Base-by-base conservation (phyloP, 2,888 invertebrate genomes). In the Caprella mutica region DNA sequence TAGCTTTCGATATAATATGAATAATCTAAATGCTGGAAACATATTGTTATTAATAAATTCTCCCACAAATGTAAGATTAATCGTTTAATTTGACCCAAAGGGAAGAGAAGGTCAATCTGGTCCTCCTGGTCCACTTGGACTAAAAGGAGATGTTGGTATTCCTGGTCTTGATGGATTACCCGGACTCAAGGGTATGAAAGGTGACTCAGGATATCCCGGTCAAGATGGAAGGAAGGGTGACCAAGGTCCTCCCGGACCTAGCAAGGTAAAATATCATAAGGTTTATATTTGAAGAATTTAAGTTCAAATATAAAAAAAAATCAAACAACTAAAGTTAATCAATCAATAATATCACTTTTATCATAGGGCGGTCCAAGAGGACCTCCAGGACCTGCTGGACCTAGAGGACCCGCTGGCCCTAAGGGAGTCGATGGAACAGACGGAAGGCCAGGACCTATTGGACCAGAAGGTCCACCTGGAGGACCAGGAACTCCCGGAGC, bases 321-420 rank as follows among this genome's bases (percentile, higher is more conserved):
- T n/a, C n/a, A n/a, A n/a, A n/a, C n/a, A n/a, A n/a, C n/a, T n/a
- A n/a, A n/a, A n/a, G n/a, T n/a, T n/a, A n/a, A n/a, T n/a, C n/a
- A n/a, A n/a, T n/a, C n/a, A n/a, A n/a, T n/a, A n/a, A n/a, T n/a
- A n/a, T n/a, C n/a, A n/a, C n/a, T n/a, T n/a, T n/a, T n/a, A n/a
- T n/a, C n/a, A n/a, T n/a, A 61, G 74, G 56, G 80, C 68, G 86
- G 86, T 48, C 75, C 83, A 60, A 83, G 81, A 24, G 86, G 86
- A 58, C 70, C 78, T 59, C 80, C 78, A 70, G 87, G 87, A 33
- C 77, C 78, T 0, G 71, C 86, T 21, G 93, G 93, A 67, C 75
- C 80, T 38, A 83, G 86, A 35, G 96, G 96, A 53, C 77, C 85
- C 68, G 92, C 94, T 71, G 96, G 96, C 12, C 96, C 94, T 70